Evolutionary conservation across 2,113 vertebrate species (phyloP), one percentile per base, ranked within the genome.

Genomic region (Rhinoptilus africanus): DNA sequence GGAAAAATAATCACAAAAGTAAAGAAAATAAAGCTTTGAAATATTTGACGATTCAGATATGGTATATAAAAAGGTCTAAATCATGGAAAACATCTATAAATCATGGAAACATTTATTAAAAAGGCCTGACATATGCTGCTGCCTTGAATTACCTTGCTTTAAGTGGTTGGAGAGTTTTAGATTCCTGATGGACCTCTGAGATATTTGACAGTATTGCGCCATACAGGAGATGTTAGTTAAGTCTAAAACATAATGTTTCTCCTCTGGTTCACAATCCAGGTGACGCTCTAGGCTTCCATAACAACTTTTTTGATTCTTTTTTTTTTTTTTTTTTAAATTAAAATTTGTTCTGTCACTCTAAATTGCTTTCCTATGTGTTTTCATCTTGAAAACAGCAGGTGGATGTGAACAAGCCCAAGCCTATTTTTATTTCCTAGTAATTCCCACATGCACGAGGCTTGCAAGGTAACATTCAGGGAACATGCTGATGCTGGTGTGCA

Each of bases 381-480:
- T 97, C 95, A 96, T 93, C 95, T 95, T 67, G 78, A 71, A n/a
- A 97, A 80, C 96, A 98, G 96, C 95, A 93, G 97, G 96, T 93
- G 88, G 91, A 93, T 48, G 88, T 21, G 93, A 97, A 94, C 84
- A 96, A 94, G 77, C 94, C 90, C 57, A 66, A 96, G 56, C 74
- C 54, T 93, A 85, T 96, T 97, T 97, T 96, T 93, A 80, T 95
- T 96, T 97, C 85, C 15, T 75, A 93, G 93, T 50, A 93, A 96
- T 96, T 98, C 97, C 96, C 95, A 91, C 93, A 84, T 51, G 92
- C 54, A 74, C 82, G 79, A 78, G 74, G 32, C 86, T 85, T 93
- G 88, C 72, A 72, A 84, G 64, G 87, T 32, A 95, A 48, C 92
- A 62, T 56, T 27, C 35, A n/a, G 78, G 93, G 54, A 53, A 87